phyloP scores from a whole-genome alignment of 37 sponge, comb jelly and placozoan species.

The Axinella damicornis region DNA sequence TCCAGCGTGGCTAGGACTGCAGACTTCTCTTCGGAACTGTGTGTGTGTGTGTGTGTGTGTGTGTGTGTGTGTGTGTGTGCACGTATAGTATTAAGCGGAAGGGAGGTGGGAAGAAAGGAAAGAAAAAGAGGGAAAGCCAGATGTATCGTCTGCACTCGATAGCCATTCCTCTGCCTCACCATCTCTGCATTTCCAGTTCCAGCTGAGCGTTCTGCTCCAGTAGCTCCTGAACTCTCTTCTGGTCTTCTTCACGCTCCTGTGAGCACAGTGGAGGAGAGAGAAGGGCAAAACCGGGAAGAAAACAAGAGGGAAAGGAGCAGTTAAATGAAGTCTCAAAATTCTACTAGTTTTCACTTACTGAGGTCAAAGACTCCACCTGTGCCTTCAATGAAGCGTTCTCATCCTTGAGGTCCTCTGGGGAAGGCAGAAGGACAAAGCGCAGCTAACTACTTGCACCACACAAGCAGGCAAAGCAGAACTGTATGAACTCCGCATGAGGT shows the following conservation, averaged over 20 bases:
- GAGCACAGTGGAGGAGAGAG: neutral
- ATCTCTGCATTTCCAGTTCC: conserved; percentile 76
- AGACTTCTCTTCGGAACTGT: conserved; percentile 46
- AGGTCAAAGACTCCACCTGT: conserved; percentile 55
- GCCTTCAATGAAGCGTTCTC: conserved; percentile 76
- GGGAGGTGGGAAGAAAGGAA: no score
- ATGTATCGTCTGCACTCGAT: no score
- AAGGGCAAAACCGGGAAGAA: no score
- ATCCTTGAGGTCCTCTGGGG: conserved; percentile 52
- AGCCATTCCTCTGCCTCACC: conserved; percentile 12
- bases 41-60: neutral
- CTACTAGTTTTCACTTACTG: conserved; percentile 37
- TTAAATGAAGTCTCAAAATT: no score
- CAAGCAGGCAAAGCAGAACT: no score
- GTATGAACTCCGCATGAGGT: no score
- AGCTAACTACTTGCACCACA: neutral
- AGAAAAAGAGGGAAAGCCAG: no score
- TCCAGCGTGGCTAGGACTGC: conserved; percentile 37
- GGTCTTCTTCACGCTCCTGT: conserved; percentile 73
- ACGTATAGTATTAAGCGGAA: no score
- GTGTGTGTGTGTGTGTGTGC: no score
- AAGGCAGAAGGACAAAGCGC: neutral
- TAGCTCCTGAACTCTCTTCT: conserved; percentile 69
- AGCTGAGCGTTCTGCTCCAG: conserved; percentile 88
- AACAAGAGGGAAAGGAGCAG: no score